Evolutionary conservation across 2,113 vertebrate genomes (phyloP), one percentile per base, ranked within the genome.

Genomic region (Merops nubicus): DNA sequence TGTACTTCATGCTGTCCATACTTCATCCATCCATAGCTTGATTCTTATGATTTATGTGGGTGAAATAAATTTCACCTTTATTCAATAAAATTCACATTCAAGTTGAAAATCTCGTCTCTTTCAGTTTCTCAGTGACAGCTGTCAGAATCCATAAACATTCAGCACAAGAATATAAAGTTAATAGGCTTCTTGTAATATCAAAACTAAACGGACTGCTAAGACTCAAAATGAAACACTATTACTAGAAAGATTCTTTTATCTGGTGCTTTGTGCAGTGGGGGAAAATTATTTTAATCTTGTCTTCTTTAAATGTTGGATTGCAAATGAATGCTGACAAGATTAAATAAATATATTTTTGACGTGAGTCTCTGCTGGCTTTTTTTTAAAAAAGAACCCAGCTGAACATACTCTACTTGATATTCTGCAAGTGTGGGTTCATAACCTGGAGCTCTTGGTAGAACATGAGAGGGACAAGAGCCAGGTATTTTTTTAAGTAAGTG

Each of bases 61-160:
- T 82, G 85, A 91, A 94, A 54, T 50, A 89, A 79, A 91, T 91
- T 74, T 92, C 47, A 92, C 85, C 80, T 82, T 76, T 85, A 93
- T 95, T 94, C 91, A 86, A 85, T 88, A 85, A 91, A 96, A 95
- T 96, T 78, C 56, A 40, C 93, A 96, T 93, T 97, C 53, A 15
- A 50, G 43, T 93, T 91, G 75, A 95, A 97, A 93, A 79, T 85
- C 86, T 93, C 67, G 6, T 96, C 87, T 92, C 81, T 94, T 50
- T 96, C 53, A 83, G 81, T 77, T 94, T 94, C 69, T 90, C 85
- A 87, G 93, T 95, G 95, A 97, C 93, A 96, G 91, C 91, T 98
- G 97, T 97, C 97, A 98, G 87, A 96, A 97, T 91, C 84, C 94
- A 98, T 98, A 93, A 97, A 94, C 89, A 92, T 89, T 97, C 95